Conservation (phyloP, 2,113 vertebrate species). For the Mola mola region DNA sequence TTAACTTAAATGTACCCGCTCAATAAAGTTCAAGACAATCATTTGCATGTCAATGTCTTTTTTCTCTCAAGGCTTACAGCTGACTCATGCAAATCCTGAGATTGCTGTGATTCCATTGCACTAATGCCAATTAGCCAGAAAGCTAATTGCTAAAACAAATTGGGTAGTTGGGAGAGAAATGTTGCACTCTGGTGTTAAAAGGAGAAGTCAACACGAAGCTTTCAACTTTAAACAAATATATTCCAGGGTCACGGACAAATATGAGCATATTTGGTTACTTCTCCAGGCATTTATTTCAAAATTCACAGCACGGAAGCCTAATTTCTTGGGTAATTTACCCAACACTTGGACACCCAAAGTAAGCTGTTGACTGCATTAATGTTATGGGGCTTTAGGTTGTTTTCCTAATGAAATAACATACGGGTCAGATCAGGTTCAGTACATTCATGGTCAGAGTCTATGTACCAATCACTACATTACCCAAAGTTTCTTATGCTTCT, state of each 20-base stretch:
- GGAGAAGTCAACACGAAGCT: background rate
- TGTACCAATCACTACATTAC: background rate
- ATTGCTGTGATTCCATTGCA: conserved; percentile 56
- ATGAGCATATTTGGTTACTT: background rate
- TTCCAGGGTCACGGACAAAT: background rate
- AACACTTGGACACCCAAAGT: background rate
- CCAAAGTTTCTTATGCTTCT: background rate
- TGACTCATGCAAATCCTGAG: conserved; percentile 69
- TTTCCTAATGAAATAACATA: conserved; percentile 1
- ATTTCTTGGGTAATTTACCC: too few species aligned
- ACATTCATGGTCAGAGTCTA: conserved; percentile 4
- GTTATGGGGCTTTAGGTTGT: background rate
- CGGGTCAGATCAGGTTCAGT: background rate
- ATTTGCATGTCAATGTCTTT: conserved; percentile 82
- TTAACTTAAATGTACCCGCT: conserved; percentile 84
- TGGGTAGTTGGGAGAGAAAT: conserved; percentile 19
- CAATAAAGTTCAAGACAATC: conserved; percentile 83
- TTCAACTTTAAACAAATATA: background rate
- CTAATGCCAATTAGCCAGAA: conserved; percentile 63
- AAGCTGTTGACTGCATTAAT: conserved; percentile 1
- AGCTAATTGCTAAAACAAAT: conserved; percentile 58
- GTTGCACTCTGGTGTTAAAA: conserved; percentile 32
- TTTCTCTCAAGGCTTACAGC: conserved; percentile 65
- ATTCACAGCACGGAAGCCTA: too few species aligned
- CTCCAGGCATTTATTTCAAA: too few species aligned